Percentiles rank a stretch among this genome's conserved stretches.
phyloP scores from a whole-genome alignment of 2,888 invertebrate genomes.

The Andrena minutula region DNA sequence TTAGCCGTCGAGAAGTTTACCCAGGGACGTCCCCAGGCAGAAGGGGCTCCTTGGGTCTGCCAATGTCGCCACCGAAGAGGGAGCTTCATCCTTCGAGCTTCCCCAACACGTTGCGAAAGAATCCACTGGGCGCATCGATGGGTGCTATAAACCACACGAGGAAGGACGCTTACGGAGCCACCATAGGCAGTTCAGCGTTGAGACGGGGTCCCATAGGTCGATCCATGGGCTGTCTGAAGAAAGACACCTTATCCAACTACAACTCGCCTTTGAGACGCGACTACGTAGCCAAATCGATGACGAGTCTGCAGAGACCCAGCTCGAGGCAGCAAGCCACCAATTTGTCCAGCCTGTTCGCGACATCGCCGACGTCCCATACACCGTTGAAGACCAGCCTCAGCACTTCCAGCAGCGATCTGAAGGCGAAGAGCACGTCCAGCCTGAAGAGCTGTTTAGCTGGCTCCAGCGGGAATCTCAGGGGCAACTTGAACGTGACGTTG shows the following conservation, averaged over 20 bases:
- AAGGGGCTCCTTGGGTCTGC: conserved; percentile 87
- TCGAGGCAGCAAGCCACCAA: conserved; percentile 70
- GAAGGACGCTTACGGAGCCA: conserved; percentile 72
- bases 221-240: conserved; percentile 81
- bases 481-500: conserved; percentile 80
- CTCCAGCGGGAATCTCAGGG: conserved; percentile 77
- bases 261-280: conserved; percentile 81
- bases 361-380: conserved; percentile 67
- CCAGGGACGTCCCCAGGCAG: conserved; percentile 78
- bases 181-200: conserved; percentile 77
- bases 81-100: conserved; percentile 91
- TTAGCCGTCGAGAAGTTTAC: conserved; percentile 71
- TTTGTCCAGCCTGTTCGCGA: conserved; percentile 74
- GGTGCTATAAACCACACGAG: conserved; percentile 79
- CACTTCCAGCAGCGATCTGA: conserved; percentile 81
- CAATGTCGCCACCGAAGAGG: conserved; percentile 86
- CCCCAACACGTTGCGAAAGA: conserved; percentile 89
- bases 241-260: conserved; percentile 77
- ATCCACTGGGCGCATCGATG: conserved; percentile 85
- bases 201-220: conserved; percentile 85
- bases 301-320: conserved; percentile 77
- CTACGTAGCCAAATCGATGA: conserved; percentile 83
- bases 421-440: conserved; percentile 71
- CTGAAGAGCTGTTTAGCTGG: conserved; percentile 80
- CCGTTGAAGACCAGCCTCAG: conserved; percentile 86